phyloP scores from a whole-genome alignment of 2,797 vertebrate species.

The Pseudomugil gertrudae region DNA sequence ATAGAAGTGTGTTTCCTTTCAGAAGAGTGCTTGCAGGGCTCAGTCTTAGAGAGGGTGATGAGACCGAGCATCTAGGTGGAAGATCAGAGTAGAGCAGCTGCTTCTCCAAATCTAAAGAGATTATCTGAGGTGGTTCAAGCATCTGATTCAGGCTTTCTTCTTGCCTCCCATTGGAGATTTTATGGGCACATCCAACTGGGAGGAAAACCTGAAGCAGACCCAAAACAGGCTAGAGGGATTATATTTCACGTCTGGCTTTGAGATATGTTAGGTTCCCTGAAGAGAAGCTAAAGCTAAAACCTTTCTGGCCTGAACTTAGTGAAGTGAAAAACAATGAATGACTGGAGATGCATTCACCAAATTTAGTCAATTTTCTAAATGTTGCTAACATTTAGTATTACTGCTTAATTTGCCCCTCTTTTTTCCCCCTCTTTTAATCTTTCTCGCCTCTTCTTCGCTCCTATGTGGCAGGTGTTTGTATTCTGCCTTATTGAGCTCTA shows the following conservation, averaged over 20 bases:
- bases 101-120: neutral
- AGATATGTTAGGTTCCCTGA: neutral
- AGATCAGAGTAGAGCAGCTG: neutral
- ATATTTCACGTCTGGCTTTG: neutral
- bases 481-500: constrained; percentile 21
- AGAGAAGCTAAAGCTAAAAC: neutral
- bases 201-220: neutral
- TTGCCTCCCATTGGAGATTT: neutral
- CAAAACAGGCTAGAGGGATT: neutral
- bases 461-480: constrained; percentile 1
- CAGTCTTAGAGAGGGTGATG: neutral
- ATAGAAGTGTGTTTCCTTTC: neutral
- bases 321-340: neutral
- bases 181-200: neutral
- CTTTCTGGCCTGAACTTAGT: neutral
- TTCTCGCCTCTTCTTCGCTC: neutral
- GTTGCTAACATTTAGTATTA: neutral
- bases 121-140: neutral
- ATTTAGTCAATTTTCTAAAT: neutral
- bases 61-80: neutral
- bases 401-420: neutral
- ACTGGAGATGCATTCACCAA: neutral
- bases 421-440: neutral
- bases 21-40: neutral
- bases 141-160: neutral